A percentile compares a stretch with the other conserved stretches of the same genome.
Evolutionary conservation across 2,113 vertebrate species (phyloP).

Genomic region (Tetrax tetrax): DNA sequence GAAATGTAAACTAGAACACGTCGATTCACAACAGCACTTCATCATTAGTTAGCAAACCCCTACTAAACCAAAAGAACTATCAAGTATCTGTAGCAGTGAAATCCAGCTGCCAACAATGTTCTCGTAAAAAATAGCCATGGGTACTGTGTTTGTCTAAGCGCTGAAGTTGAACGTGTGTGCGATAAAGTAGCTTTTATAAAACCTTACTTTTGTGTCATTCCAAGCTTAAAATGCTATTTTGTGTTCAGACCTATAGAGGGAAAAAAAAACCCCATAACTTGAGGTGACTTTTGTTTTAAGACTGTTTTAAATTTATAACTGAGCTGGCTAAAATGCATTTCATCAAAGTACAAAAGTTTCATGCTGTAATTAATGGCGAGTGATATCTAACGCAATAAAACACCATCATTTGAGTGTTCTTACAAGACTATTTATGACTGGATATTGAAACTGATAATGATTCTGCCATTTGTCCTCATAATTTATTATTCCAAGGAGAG

Average conservation of each 20-base stretch:
- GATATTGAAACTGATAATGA: constrained; percentile 73
- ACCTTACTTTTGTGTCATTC: constrained; percentile 2
- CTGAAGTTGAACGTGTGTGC: not conserved
- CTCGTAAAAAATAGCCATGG: not conserved
- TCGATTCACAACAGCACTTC: constrained; percentile 10
- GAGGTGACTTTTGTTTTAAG: constrained; percentile 64
- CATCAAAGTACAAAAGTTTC: constrained; percentile 68
- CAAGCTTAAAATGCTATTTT: constrained; percentile 1
- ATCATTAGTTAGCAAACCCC: constrained; percentile 10
- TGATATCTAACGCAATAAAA: constrained; percentile 67
- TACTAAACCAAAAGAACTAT: constrained; percentile 11
- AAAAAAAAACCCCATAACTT: not conserved
- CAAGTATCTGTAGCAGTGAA: constrained; percentile 32
- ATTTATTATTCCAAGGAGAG: constrained; percentile 72
- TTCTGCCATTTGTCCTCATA: constrained; percentile 73
- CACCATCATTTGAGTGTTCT: constrained; percentile 70
- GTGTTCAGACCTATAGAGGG: not conserved
- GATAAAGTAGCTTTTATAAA: constrained; percentile 35
- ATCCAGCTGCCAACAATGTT: constrained; percentile 17
- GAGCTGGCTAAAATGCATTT: constrained; percentile 63
- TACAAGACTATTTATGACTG: constrained; percentile 73
- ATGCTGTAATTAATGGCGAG: constrained; percentile 67
- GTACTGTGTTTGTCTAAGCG: not conserved
- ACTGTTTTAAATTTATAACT: constrained; percentile 51
- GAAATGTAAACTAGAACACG: not conserved